Conservation (phyloP, 2,113 vertebrate species). For the Thamnaconus septentrionalis region DNA sequence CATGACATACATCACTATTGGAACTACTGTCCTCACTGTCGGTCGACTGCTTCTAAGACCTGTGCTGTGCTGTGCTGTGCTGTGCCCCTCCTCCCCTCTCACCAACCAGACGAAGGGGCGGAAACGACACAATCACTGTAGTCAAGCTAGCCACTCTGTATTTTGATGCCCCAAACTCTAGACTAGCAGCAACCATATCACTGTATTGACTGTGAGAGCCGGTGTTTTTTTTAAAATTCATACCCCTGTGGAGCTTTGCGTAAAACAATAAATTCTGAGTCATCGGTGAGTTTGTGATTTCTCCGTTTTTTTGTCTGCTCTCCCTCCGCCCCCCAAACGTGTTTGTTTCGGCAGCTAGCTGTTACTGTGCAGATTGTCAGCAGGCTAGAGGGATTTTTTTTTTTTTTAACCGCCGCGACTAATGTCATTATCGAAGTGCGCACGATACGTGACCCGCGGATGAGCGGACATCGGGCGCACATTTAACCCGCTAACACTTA, state of each 20-base stretch:
- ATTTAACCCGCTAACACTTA: neutral
- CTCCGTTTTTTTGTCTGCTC: constrained; percentile 6
- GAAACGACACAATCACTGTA: constrained; percentile 42
- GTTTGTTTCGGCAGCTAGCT: constrained; percentile 25
- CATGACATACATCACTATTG: too few relatives aligned
- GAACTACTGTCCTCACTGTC: too few relatives aligned
- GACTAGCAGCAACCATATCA: constrained; percentile 18
- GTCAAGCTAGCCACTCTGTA: constrained; percentile 22
- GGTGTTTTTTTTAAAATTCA: constrained; percentile 11
- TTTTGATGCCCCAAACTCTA: constrained; percentile 22
- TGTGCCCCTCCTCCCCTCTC: constrained; percentile 2
- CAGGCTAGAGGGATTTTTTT: neutral
- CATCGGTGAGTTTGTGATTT: constrained; percentile 56
- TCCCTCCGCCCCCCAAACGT: constrained; percentile 32
- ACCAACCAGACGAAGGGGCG: constrained; percentile 56
- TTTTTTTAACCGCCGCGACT: too few relatives aligned
- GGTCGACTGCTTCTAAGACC: neutral
- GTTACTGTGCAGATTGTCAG: constrained; percentile 4
- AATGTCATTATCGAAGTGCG: too few relatives aligned
- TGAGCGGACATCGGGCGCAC: too few relatives aligned
- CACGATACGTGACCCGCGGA: too few relatives aligned
- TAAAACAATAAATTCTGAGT: constrained; percentile 11
- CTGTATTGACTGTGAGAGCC: neutral
- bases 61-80: neutral
- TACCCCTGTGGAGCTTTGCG: constrained; percentile 4